These are phyloP conservation scores for Xenopus laevis DNA, from an alignment of 2,113 vertebrate genomes.

Conservation along the genomic window DNA sequence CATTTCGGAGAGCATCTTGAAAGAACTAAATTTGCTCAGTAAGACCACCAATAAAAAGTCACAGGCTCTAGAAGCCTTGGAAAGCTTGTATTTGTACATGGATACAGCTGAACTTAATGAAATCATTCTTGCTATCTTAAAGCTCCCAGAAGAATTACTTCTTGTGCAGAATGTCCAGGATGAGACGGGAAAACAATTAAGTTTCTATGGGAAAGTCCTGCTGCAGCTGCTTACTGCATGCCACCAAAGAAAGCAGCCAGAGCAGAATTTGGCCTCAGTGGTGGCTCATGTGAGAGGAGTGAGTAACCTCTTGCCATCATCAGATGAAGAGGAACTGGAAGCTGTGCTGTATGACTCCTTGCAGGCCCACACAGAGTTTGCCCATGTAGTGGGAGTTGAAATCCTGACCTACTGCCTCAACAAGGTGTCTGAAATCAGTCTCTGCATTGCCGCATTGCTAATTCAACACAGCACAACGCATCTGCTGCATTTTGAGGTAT, in stretches of 20 bases:
- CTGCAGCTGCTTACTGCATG: slow-evolving; percentile 71
- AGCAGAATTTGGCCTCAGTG: slow-evolving; percentile 58
- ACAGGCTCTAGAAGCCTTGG: slow-evolving; percentile 68
- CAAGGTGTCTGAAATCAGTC: slow-evolving; percentile 44
- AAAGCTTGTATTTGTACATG: slow-evolving; percentile 73
- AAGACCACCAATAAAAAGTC: slow-evolving; percentile 48
- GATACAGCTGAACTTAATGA: slow-evolving; percentile 62
- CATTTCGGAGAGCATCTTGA: slow-evolving; percentile 62
- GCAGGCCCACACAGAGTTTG: slow-evolving; percentile 62
- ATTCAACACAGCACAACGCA: slow-evolving; percentile 73
- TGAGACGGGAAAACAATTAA: slow-evolving; percentile 57
- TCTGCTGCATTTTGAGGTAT: slow-evolving; percentile 79
- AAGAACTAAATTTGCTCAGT: slow-evolving; percentile 60
- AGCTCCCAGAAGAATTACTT: slow-evolving; percentile 69
- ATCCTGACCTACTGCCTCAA: slow-evolving; percentile 77
- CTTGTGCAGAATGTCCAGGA: slow-evolving; percentile 43
- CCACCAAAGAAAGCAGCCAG: slow-evolving; percentile 48
- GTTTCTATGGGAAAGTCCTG: slow-evolving; percentile 67
- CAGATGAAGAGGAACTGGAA: slow-evolving; percentile 68
- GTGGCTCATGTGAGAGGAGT: slow-evolving; percentile 70
- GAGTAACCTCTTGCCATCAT: slow-evolving; percentile 66
- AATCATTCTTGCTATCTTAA: slow-evolving; percentile 70
- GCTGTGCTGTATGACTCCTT: slow-evolving; percentile 69
- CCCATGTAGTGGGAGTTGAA: slow-evolving; percentile 56
- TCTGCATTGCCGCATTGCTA: slow-evolving; percentile 63